A percentile compares a stretch with the other conserved stretches of the same genome.
Evolutionary conservation across 2,797 vertebrate genomes (phyloP).

Genomic region (Chaenodraco wilsoni): DNA sequence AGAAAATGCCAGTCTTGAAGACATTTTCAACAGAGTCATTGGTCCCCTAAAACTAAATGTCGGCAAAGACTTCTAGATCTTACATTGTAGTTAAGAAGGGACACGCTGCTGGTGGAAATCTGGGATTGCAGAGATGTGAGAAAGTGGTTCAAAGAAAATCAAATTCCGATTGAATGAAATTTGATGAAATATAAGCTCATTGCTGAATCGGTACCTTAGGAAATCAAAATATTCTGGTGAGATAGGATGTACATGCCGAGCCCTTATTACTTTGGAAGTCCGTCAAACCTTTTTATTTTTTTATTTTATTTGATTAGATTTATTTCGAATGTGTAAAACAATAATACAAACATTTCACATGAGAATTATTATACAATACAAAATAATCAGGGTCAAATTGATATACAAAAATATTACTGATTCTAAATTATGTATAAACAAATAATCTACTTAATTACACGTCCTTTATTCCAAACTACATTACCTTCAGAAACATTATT

Average conservation of each 20-base stretch:
- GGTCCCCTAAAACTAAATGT: constrained; percentile 40
- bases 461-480: constrained; percentile 58
- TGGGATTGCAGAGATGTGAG: constrained; percentile 20
- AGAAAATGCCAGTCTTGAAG: constrained; percentile 63
- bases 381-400: too few species aligned
- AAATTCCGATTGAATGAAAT: neutral
- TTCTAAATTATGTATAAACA: too few species aligned
- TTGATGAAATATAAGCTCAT: constrained; percentile 21
- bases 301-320: too few species aligned
- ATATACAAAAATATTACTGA: too few species aligned
- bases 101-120: constrained; percentile 23
- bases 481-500: constrained; percentile 18
- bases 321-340: too few species aligned
- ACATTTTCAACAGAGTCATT: constrained; percentile 32
- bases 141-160: constrained; percentile 22
- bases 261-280: constrained; percentile 63
- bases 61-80: constrained; percentile 48
- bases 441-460: too few species aligned
- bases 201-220: constrained; percentile 39
- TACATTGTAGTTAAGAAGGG: constrained; percentile 26
- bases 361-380: too few species aligned
- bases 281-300: constrained; percentile 55
- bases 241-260: constrained; percentile 56
- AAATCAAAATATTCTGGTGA: constrained; percentile 61
- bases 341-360: too few species aligned